Base-by-base conservation (phyloP, 2,797 vertebrate species). In the Melanotaenia trifasciata region DNA sequence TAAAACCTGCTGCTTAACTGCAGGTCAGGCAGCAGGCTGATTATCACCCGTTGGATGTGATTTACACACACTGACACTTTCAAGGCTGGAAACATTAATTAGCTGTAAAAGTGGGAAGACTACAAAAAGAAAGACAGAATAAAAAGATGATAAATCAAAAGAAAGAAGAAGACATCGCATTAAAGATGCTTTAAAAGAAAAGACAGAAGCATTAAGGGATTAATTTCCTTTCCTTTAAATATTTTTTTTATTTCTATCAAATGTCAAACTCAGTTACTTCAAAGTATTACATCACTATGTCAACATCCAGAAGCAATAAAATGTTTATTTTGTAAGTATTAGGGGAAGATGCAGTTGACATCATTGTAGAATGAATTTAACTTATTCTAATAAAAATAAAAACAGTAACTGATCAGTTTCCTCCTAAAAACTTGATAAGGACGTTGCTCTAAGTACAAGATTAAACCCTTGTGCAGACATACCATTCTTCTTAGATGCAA, bases 391-490 rank as follows among this genome's bases (percentile, higher is more conserved):
- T 3, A 62, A 60, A 65, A 22, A 67, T 12, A 53, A 58, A 66
- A 72, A 70, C 30, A 63, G n/a, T 20, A 68, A 60, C 40, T 26
- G 26, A 62, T 65, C 3, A 3, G 16, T 35, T 18, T 11, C 16
- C n/a, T 18, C 20, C 13, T 0, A 63, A 58, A 72, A 28, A 67
- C 5, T 18, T 38, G 70, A 84, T 72, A 50, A 59, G 67, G 24
- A 40, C 43, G 70, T 58, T 36, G 56, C 40, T 84, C 53, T 75
- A 63, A 84, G 66, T 74, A 76, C 51, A 69, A 60, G 66, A 80
- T 76, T 60, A 76, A 87, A 72, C 75, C 67, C 76, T 85, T 81
- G 71, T 76, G 72, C 72, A 74, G 76, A 87, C 72, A 73, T 65
- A 70, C 65, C 80, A 68, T 28, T 70, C 74, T 64, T 67, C 70